These are phyloP conservation scores for Sciurus niger DNA, from an alignment of 2,113 vertebrate genomes.

Conservation along the genomic window DNA sequence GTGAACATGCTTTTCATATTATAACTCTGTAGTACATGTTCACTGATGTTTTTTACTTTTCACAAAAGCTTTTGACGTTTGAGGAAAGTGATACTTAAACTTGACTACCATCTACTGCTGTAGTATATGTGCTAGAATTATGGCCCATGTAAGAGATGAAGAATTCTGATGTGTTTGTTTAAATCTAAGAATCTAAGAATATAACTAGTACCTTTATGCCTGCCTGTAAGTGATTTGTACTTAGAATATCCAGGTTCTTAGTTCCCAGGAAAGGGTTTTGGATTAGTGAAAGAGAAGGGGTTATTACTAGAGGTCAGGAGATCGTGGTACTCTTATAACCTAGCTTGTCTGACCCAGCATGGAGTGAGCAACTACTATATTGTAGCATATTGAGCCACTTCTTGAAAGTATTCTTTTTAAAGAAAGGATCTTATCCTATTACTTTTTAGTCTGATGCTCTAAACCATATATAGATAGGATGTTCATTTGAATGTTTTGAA, in stretches of 20 bases:
- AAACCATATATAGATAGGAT: too few species aligned
- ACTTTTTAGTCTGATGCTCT: too few species aligned
- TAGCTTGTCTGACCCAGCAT: neutral
- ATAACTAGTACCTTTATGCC: neutral
- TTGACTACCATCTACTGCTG: neutral
- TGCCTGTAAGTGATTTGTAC: neutral
- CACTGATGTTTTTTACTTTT: slow-evolving; percentile 19
- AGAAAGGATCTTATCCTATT: neutral
- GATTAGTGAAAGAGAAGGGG: neutral
- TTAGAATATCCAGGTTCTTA: neutral
- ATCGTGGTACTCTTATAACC: neutral
- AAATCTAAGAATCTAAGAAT: neutral
- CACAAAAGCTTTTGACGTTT: neutral
- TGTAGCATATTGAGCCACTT: too few species aligned
- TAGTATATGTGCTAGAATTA: neutral
- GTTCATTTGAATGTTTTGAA: too few species aligned
- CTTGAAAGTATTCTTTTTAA: too few species aligned
- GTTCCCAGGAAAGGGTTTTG: slow-evolving; percentile 26
- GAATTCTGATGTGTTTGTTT: neutral
- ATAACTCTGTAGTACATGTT: too few species aligned
- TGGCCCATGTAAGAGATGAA: neutral
- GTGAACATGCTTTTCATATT: neutral
- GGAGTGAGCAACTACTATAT: too few species aligned
- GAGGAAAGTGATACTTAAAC: neutral
- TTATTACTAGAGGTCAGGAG: neutral